A percentile compares a stretch with the other conserved stretches of the same genome.
phyloP scores from a whole-genome alignment of 2,797 vertebrate species.

The Emydoidea blandingii region DNA sequence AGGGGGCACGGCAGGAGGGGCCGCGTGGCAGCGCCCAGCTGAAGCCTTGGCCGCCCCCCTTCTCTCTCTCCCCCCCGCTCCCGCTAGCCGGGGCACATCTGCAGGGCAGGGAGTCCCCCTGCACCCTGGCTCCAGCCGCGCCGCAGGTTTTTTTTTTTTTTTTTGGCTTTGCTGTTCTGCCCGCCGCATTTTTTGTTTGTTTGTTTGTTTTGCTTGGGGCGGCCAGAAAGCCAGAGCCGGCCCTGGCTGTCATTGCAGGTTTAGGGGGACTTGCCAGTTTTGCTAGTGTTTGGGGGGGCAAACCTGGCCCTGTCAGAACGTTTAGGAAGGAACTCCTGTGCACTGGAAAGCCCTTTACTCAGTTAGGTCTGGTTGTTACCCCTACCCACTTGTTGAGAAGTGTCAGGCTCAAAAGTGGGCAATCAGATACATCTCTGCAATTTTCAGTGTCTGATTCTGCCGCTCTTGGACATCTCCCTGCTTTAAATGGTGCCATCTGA shows the following conservation, averaged over 20 bases:
- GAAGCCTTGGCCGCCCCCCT: too few relatives aligned
- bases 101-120: too few relatives aligned
- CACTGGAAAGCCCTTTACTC: not conserved
- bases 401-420: not conserved
- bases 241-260: not conserved
- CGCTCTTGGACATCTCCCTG: not conserved
- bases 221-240: too few relatives aligned
- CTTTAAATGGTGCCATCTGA: not conserved
- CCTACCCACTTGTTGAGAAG: not conserved
- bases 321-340: not conserved
- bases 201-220: too few relatives aligned
- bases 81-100: too few relatives aligned
- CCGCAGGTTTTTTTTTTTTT: too few relatives aligned
- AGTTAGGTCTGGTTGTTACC: not conserved
- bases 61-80: too few relatives aligned
- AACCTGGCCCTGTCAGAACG: not conserved
- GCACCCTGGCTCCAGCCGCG: too few relatives aligned
- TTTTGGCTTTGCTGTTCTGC: too few relatives aligned
- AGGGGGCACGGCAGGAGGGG: too few relatives aligned
- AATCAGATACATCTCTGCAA: not conserved
- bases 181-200: too few relatives aligned
- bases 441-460: not conserved
- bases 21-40: too few relatives aligned
- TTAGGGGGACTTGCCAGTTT: not conserved
- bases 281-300: not conserved